These are phyloP conservation scores for Drosophila monieri DNA, from an alignment of 2,888 invertebrate species.

Conservation along the genomic window DNA sequence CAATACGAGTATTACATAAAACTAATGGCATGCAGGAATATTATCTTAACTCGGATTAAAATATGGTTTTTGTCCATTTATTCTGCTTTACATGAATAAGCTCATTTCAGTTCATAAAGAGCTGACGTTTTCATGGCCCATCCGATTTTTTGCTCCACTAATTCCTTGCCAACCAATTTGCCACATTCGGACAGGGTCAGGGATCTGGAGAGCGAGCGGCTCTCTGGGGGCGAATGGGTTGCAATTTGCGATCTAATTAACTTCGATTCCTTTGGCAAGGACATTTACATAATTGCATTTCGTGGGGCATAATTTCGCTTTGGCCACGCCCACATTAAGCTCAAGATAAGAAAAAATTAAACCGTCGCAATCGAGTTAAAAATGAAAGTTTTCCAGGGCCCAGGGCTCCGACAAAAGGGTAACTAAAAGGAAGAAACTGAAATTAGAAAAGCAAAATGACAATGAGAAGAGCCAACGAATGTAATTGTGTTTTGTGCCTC, in stretches of 20 bases:
- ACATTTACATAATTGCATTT: constrained; percentile 78
- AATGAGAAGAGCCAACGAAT: constrained; percentile 35
- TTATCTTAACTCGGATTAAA: not conserved
- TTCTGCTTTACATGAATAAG: constrained; percentile 34
- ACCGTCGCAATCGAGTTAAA: constrained; percentile 56
- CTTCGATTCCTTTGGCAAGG: constrained; percentile 69
- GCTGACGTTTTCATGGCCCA: constrained; percentile 59
- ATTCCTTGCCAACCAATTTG: constrained; percentile 56
- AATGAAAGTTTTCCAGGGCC: constrained; percentile 51
- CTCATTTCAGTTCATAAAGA: constrained; percentile 49
- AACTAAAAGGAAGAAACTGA: constrained; percentile 46
- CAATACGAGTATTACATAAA: not conserved
- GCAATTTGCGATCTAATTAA: constrained; percentile 74
- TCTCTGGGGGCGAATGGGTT: constrained; percentile 55
- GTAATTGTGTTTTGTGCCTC: constrained; percentile 60
- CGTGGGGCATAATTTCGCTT: constrained; percentile 59
- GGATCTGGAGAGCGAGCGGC: constrained; percentile 15
- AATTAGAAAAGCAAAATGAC: constrained; percentile 54
- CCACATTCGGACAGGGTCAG: constrained; percentile 35
- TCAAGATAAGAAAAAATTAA: constrained; percentile 32
- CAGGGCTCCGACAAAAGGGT: constrained; percentile 26
- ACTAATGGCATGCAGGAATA: not conserved
- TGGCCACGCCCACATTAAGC: constrained; percentile 42
- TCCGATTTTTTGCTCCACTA: constrained; percentile 64
- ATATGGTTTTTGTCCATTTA: constrained; percentile 9